Evolutionary conservation across 2,797 vertebrate species (phyloP).

Genomic region (Coranthus polyacanthus): DNA sequence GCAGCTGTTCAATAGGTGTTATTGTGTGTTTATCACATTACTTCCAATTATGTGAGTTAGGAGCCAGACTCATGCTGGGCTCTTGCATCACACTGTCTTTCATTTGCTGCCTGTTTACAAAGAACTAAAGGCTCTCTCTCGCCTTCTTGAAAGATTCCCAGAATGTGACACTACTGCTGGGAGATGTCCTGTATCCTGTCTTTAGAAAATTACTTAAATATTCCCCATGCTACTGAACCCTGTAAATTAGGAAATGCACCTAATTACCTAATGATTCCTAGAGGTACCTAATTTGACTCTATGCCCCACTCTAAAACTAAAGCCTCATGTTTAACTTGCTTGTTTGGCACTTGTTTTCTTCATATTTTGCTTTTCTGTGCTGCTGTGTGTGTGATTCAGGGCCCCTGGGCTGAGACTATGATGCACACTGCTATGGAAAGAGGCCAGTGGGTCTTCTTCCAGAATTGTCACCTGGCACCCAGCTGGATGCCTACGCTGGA

Average conservation of each 20-base stretch:
- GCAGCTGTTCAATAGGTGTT: constrained; percentile 14
- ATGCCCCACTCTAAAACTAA: background rate
- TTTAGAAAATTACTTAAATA: background rate
- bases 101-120: background rate
- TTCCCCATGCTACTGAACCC: background rate
- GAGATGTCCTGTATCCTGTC: background rate
- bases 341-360: constrained; percentile 10
- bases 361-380: constrained; percentile 9
- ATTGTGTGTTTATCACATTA: constrained; percentile 22
- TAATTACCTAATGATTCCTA: no score
- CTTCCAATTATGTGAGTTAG: constrained; percentile 20
- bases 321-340: background rate
- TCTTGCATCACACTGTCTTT: constrained; percentile 20
- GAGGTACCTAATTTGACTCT: no score
- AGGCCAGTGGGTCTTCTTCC: constrained; percentile 97
- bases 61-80: background rate
- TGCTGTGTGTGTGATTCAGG: constrained; percentile 76
- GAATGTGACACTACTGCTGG: constrained; percentile 1
- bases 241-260: background rate
- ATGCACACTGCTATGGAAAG: constrained; percentile 90
- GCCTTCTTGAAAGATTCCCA: constrained; percentile 2
- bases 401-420: constrained; percentile 90
- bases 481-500: constrained; percentile 94
- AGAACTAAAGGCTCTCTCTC: constrained; percentile 12
- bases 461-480: constrained; percentile 95